Evolutionary conservation across 2,113 vertebrate genomes (phyloP), one percentile per base, ranked within the genome.

Genomic region (Nyctibius bracteatus): DNA sequence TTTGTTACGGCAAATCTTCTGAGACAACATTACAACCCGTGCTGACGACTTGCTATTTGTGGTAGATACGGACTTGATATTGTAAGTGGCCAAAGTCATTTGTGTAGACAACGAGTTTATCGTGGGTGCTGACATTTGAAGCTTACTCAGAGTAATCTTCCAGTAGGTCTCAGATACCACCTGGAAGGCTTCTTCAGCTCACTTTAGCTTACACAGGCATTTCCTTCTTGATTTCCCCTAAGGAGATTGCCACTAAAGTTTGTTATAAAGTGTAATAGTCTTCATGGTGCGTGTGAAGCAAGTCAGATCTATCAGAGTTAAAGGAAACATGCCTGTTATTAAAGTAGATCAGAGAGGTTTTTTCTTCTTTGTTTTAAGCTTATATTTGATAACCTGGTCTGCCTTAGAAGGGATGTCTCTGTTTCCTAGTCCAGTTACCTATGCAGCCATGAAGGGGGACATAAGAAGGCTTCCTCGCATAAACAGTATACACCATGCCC

Each of bases 1-100:
- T 94, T 96, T 96, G 94, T 96, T 96, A 65, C 31, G 1, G 1
- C 66, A 96, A 90, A 94, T 83, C 94, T 94, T 91, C 92, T 88
- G 57, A 92, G 92, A 79, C 90, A 96, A 93, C 81, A 92, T 94
- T 90, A 84, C 95, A 91, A 90, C 88, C 68, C 74, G 61, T 84
- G 82, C 75, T 94, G 88, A 89, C 3, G 33, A 75, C 93, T 86
- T 91, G 77, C 88, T 91, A 49, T 70, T 96, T 86, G 88, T 90
- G 67, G 39, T 85, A 94, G 73, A 84, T 80, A 68, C 58, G 89
- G 54, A 87, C 62, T 85, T 62, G 62, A 80, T 91, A 92, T 31
- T 2, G 0, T 74, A 75, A 78, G 58, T 92, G 95, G 62, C 39
- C 91, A 85, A 62, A 95, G 55, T 70, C 27, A 73, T 86, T 93